Evolutionary conservation across 2,888 invertebrate genomes (phyloP), one percentile per base, ranked within the genome.

Genomic region (Pachymerium ferrugineum): DNA sequence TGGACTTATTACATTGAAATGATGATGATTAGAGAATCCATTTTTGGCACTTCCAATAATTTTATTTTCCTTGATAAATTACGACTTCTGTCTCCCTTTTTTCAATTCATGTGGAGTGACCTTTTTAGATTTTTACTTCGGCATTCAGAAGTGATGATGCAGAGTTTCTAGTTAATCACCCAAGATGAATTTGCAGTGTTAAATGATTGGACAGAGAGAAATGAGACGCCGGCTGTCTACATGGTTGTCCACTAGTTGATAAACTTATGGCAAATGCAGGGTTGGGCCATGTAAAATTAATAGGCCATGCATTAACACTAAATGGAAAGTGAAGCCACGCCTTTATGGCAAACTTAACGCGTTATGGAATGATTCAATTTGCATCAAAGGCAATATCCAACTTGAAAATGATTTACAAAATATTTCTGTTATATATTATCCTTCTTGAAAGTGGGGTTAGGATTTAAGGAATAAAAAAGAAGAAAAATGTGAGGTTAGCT

Each of bases 231-330:
- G 14, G 22, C 25, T 54, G n/a, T 22, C 10, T 8, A 25, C 54
- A 54, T 25, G 8, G 54, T 54, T 54, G 54, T 54, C 54, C 54
- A 54, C 54, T 28, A 22, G 54, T 54, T 22, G 54, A 54, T 54
- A 54, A 54, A 54, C 54, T 54, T 54, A 54, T 54, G 54, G 54
- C 54, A 22, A 54, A 22, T 22, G 22, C 22, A 47, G 54, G 54
- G 25, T 54, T 54, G 54, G 54, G 54, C 28, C 54, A 54, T 54
- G 54, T 54, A 54, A 54, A 47, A 54, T 54, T 54, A 54, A 54
- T 54, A 54, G 54, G 25, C 54, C 54, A 54, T 54, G 54, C 54
- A 54, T 54, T 54, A 3, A 54, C 25, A 25, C 54, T 22, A 25
- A 54, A 54, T 22, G 54, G 54, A 54, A 54, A 54, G 54, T 54